These are phyloP conservation scores for Podarcis raffonei DNA, from an alignment of 2,113 vertebrate species.

Conservation along the genomic window DNA sequence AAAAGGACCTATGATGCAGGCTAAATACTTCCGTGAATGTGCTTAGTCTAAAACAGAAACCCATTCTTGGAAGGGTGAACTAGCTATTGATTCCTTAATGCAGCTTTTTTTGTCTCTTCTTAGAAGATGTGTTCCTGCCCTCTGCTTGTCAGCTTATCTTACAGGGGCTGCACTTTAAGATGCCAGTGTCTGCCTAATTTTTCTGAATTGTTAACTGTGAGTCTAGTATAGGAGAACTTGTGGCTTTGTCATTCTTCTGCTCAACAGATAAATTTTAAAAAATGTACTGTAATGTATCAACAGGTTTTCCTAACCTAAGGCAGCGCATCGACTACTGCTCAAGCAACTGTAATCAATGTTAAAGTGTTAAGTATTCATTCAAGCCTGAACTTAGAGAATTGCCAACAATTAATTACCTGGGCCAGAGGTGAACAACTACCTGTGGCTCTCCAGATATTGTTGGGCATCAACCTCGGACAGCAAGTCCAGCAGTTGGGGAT, in stretches of 20 bases:
- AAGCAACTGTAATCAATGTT: conserved; percentile 46
- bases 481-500: neutral
- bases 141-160: conserved; percentile 20
- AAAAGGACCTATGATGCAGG: conserved; percentile 3
- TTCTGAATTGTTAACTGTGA: neutral
- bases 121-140: neutral
- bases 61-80: neutral
- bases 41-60: neutral
- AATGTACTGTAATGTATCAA: conserved; percentile 58
- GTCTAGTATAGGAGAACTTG: conserved; percentile 15
- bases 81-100: neutral
- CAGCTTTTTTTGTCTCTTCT: neutral
- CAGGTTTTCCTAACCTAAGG: conserved; percentile 49
- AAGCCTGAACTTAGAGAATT: conserved; percentile 38
- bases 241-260: conserved; percentile 40
- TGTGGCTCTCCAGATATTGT: too few relatives aligned
- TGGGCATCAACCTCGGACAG: neutral
- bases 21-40: neutral
- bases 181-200: conserved; percentile 21
- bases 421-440: neutral
- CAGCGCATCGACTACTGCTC: neutral
- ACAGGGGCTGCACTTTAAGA: neutral
- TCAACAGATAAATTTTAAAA: conserved; percentile 22
- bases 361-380: conserved; percentile 35
- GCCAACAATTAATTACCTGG: conserved; percentile 39